Conservation (phyloP, 2,113 vertebrate genomes). For the Isurus oxyrinchus region DNA sequence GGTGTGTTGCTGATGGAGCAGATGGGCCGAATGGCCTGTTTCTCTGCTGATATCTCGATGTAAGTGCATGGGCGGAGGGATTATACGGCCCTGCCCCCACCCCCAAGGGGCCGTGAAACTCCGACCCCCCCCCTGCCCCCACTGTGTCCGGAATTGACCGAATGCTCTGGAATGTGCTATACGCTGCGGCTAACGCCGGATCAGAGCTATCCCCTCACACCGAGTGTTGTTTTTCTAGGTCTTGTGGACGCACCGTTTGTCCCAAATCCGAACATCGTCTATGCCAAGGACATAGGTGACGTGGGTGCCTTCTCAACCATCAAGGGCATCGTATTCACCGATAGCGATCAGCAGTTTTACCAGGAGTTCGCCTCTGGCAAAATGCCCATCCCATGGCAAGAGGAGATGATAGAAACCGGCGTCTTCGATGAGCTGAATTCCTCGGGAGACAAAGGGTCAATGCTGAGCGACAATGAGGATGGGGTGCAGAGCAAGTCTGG, state of each 20-base stretch:
- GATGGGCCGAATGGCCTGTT: no score
- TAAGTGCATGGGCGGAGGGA: no score
- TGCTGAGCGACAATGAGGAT: conserved; percentile 52
- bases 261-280: conserved; percentile 59
- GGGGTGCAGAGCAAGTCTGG: conserved; percentile 55
- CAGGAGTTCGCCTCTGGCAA: conserved; percentile 58
- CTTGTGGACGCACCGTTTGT: conserved; percentile 56
- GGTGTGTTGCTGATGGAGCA: no score
- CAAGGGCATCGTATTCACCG: conserved; percentile 56
- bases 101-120: no score
- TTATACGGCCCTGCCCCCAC: no score
- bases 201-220: no score
- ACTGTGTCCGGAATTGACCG: no score
- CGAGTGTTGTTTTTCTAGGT: conserved; percentile 41
- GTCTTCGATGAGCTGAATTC: conserved; percentile 62
- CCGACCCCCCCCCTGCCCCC: no score
- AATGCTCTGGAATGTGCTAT: no score
- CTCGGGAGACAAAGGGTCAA: conserved; percentile 57
- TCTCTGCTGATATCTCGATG: no score
- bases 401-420: conserved; percentile 64
- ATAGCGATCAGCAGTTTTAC: conserved; percentile 57
- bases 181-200: no score
- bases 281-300: conserved; percentile 60
- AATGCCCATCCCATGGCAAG: conserved; percentile 64
- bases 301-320: conserved; percentile 61